phyloP scores from a whole-genome alignment of 1,140 invertebrate genomes.

The Pseudomyrmex pallidus region DNA sequence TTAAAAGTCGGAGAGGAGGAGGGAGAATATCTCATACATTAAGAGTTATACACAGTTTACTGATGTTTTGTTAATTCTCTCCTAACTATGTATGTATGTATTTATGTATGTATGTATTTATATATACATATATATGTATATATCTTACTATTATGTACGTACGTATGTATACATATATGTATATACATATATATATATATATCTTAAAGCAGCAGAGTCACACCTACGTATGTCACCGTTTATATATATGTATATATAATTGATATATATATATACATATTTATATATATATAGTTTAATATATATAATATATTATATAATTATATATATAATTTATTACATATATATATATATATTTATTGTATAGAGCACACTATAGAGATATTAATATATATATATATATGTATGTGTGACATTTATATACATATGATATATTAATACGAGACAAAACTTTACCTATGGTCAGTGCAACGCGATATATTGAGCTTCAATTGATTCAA shows the following conservation, averaged over 20 bases:
- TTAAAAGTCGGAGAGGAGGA: slow-evolving; percentile 29
- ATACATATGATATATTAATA: slow-evolving; percentile 60
- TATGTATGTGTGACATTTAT: slow-evolving; percentile 23
- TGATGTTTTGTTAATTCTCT: slow-evolving; percentile 74
- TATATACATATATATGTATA: slow-evolving; percentile 47
- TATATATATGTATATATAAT: slow-evolving; percentile 52
- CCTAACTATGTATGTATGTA: slow-evolving; percentile 74
- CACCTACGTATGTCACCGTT: slow-evolving; percentile 63
- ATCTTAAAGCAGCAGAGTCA: not conserved
- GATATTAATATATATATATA: slow-evolving; percentile 61
- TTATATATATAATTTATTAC: slow-evolving; percentile 48
- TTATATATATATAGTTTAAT: slow-evolving; percentile 52
- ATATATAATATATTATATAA: slow-evolving; percentile 55
- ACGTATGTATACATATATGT: slow-evolving; percentile 40
- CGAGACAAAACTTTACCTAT: slow-evolving; percentile 43
- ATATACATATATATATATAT: slow-evolving; percentile 55
- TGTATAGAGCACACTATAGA: slow-evolving; percentile 53
- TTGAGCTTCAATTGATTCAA: slow-evolving; percentile 49
- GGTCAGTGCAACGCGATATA: slow-evolving; percentile 38
- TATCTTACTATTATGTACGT: slow-evolving; percentile 45
- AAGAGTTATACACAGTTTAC: slow-evolving; percentile 75
- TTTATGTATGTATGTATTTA: slow-evolving; percentile 45
- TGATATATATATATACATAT: slow-evolving; percentile 57
- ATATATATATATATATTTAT: slow-evolving; percentile 43
- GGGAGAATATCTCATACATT: slow-evolving; percentile 60